phyloP scores from a whole-genome alignment of 2,113 vertebrate genomes.

The Condylura cristata region DNA sequence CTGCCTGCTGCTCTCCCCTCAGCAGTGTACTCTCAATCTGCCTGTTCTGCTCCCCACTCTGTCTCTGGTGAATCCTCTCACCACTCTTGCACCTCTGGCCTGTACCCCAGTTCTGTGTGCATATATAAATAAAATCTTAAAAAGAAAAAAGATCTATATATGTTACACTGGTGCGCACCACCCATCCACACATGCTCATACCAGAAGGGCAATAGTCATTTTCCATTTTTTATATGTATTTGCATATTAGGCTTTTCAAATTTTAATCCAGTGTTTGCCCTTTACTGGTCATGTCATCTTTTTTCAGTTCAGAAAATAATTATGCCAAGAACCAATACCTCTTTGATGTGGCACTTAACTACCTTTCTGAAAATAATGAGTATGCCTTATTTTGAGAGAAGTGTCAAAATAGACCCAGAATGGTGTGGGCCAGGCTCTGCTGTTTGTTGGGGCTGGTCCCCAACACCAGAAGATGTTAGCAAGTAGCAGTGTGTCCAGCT shows the following conservation, averaged over 20 bases:
- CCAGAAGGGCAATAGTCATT: neutral
- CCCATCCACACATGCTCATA: neutral
- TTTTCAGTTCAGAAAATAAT: neutral
- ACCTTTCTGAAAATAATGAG: neutral
- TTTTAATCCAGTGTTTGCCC: neutral
- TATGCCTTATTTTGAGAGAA: neutral
- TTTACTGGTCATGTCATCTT: neutral
- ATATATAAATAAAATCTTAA: too few species aligned
- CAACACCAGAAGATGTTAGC: neutral
- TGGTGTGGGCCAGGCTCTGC: too few species aligned
- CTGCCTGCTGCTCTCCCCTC: too few species aligned
- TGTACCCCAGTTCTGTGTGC: too few species aligned
- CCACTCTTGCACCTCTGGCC: too few species aligned
- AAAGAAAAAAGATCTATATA: neutral
- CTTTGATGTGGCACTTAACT: neutral
- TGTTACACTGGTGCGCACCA: neutral
- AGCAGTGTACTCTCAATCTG: too few species aligned
- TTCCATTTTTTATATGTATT: neutral
- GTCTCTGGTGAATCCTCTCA: too few species aligned
- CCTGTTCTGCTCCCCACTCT: too few species aligned
- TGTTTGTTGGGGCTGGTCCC: too few species aligned
- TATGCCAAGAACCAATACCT: neutral
- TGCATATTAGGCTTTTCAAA: neutral
- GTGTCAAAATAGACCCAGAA: neutral
- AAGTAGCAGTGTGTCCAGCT: neutral